phyloP scores from a whole-genome alignment of 2,888 invertebrate species.

The Ormyrus labotus region DNA sequence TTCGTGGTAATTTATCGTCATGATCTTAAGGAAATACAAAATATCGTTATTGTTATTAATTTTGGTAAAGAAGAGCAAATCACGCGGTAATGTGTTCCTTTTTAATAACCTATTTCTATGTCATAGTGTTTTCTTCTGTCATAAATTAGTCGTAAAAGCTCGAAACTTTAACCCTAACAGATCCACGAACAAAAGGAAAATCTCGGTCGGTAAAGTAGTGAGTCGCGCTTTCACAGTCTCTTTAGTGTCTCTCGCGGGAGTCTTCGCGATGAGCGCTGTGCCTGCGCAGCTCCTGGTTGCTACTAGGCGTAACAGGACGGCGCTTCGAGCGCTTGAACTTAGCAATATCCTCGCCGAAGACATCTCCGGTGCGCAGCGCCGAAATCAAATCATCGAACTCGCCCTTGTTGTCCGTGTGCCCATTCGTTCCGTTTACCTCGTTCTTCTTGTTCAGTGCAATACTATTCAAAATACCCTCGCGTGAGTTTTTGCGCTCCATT shows the following conservation, averaged over 20 bases:
- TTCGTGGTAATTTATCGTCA: too few species aligned
- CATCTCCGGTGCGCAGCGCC: slow-evolving; percentile 94
- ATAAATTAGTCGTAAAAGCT: too few species aligned
- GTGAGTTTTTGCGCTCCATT: slow-evolving; percentile 89
- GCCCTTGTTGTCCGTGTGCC: slow-evolving; percentile 82
- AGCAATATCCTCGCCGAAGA: slow-evolving; percentile 96
- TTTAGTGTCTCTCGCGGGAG: slow-evolving; percentile 80
- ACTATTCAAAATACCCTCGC: slow-evolving; percentile 86
- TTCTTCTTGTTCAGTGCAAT: slow-evolving; percentile 83
- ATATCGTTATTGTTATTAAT: too few species aligned
- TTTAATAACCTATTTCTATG: too few species aligned
- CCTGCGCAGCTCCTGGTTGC: slow-evolving; percentile 78
- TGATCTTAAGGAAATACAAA: too few species aligned
- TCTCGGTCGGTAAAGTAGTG: neutral
- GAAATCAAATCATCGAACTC: slow-evolving; percentile 98
- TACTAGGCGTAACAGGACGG: slow-evolving; percentile 77
- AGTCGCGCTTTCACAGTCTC: slow-evolving; percentile 14
- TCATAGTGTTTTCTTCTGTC: too few species aligned
- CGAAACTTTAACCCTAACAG: too few species aligned
- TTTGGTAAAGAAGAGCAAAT: too few species aligned
- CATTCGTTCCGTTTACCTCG: slow-evolving; percentile 80
- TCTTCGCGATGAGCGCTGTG: slow-evolving; percentile 83
- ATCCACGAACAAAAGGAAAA: neutral
- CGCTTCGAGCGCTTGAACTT: slow-evolving; percentile 90
- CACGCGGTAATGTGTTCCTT: too few species aligned